A percentile compares a stretch with the other conserved stretches of the same genome.
Conservation (phyloP, 2,888 invertebrate species). For the Eristalinus sepulchralis region DNA sequence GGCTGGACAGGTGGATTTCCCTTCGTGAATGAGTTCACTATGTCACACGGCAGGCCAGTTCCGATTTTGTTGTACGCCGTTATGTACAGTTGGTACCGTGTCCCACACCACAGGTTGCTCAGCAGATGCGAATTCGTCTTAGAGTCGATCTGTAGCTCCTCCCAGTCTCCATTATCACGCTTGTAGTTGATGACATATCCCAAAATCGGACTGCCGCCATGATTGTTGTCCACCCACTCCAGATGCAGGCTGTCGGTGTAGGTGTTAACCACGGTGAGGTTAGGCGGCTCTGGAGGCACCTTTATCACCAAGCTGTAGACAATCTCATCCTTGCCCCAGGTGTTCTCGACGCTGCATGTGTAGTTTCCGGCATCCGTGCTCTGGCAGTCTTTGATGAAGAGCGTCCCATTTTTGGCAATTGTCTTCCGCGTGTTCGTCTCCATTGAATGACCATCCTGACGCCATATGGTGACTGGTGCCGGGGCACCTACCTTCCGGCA, state of each 20-base stretch:
- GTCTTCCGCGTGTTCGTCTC: conserved; percentile 87
- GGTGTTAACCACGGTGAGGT: conserved; percentile 89
- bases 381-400: conserved; percentile 88
- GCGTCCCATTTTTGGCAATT: conserved; percentile 86
- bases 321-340: conserved; percentile 91
- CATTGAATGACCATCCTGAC: conserved; percentile 87
- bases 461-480: conserved; percentile 89
- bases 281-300: conserved; percentile 93
- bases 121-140: conserved; percentile 90
- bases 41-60: conserved; percentile 93
- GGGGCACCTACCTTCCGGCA: conserved; percentile 94
- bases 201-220: conserved; percentile 90
- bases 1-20: conserved; percentile 91
- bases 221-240: conserved; percentile 90
- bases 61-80: conserved; percentile 95
- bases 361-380: conserved; percentile 94
- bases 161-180: conserved; percentile 94
- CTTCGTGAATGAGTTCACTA: conserved; percentile 91
- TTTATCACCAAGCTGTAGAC: conserved; percentile 86
- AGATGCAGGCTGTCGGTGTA: conserved; percentile 91
- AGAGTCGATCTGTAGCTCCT: conserved; percentile 92
- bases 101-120: conserved; percentile 93
- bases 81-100: conserved; percentile 92
- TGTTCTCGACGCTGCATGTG: conserved; percentile 92
- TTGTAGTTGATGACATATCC: conserved; percentile 96